These are phyloP conservation scores for Neotoma lepida DNA, from an alignment of 2,113 vertebrate genomes.

Conservation along the genomic window DNA sequence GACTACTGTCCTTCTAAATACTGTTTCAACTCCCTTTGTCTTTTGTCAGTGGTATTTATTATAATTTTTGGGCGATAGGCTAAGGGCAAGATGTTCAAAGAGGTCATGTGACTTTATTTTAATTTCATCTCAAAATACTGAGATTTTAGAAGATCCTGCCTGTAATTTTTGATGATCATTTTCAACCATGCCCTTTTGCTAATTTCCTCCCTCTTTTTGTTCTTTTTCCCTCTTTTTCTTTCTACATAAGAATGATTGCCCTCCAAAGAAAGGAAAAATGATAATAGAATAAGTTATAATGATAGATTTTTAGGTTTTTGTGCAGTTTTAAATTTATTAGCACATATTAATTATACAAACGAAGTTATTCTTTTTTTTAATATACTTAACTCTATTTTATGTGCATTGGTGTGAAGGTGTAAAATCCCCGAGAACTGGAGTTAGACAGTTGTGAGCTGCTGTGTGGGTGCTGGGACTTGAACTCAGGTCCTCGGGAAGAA, in stretches of 20 bases:
- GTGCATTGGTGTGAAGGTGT: no score
- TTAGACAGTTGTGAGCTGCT: no score
- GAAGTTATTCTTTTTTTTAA: neutral
- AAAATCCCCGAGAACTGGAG: no score
- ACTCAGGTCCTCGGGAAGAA: no score
- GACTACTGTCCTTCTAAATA: neutral
- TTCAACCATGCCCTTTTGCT: slow-evolving; percentile 12
- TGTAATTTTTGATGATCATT: slow-evolving; percentile 53
- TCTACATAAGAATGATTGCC: neutral
- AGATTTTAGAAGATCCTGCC: slow-evolving; percentile 34
- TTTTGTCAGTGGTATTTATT: neutral
- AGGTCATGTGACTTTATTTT: slow-evolving; percentile 40
- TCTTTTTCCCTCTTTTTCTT: neutral
- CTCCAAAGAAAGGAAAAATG: neutral
- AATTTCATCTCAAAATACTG: slow-evolving; percentile 40
- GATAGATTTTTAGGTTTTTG: slow-evolving; percentile 4
- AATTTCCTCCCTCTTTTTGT: neutral
- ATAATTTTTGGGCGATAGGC: slow-evolving; percentile 22
- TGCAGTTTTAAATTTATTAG: neutral
- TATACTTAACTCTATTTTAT: neutral
- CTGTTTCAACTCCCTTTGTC: slow-evolving; percentile 23
- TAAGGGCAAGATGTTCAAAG: slow-evolving; percentile 55
- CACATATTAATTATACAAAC: neutral
- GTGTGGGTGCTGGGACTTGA: no score
- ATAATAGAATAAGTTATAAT: slow-evolving; percentile 26